phyloP scores from a whole-genome alignment of 2,113 vertebrate species.

The Pithys albifrons region DNA sequence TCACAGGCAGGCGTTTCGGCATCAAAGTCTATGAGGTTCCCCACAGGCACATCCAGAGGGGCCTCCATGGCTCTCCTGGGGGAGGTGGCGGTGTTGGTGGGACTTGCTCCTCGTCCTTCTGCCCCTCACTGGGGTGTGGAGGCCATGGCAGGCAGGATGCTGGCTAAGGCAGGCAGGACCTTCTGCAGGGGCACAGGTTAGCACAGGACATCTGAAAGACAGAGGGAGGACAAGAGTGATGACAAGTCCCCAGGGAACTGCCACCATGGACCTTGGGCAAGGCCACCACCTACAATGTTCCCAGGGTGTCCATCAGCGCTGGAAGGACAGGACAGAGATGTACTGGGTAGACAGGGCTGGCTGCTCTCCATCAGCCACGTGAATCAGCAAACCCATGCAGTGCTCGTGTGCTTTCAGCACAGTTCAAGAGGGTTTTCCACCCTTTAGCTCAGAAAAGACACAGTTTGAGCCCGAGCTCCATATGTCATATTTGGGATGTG shows the following conservation, averaged over 20 bases:
- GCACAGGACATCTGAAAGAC: constrained; percentile 46
- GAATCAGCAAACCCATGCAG: not conserved
- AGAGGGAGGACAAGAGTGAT: not conserved
- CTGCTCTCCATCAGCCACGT: not conserved
- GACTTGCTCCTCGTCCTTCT: fast-evolving
- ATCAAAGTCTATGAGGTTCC: constrained; percentile 87
- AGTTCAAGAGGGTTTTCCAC: fast-evolving
- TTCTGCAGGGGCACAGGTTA: fast-evolving
- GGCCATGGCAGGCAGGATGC: not conserved
- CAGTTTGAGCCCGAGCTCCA: not conserved
- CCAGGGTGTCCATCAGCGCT: fast-evolving
- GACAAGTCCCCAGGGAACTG: fast-evolving
- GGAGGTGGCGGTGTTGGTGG: fast-evolving
- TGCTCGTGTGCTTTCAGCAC: fast-evolving
- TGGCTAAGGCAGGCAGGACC: not conserved
- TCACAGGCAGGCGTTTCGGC: constrained; percentile 26
- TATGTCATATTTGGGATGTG: not conserved
- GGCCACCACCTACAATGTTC: fast-evolving
- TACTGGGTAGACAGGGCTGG: not conserved
- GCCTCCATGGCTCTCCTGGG: constrained; percentile 75
- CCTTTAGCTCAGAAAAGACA: not conserved
- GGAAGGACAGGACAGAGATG: not conserved
- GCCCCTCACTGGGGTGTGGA: not conserved
- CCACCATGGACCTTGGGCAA: fast-evolving
- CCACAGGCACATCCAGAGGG: constrained; percentile 73